A percentile compares a stretch with the other conserved stretches of the same genome.
phyloP scores from a whole-genome alignment of 2,888 invertebrate genomes.

The Masnerella sp. region DNA sequence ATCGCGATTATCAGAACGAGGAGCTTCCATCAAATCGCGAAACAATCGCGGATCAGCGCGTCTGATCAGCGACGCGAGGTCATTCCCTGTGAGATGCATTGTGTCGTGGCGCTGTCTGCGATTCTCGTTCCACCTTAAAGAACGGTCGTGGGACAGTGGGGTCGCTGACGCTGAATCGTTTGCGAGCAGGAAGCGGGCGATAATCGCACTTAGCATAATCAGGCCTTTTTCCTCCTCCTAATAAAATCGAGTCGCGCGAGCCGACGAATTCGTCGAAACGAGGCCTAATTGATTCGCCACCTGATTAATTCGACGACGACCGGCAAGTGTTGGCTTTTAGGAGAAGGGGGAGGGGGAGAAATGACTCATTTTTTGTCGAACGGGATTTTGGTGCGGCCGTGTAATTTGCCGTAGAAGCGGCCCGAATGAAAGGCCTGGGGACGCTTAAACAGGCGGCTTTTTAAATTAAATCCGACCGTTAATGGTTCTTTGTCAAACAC shows the following conservation, averaged over 20 bases:
- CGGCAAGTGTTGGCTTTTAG: constrained; percentile 5
- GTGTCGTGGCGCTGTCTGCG: constrained; percentile 41
- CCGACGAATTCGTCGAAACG: constrained; percentile 10
- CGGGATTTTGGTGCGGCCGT: neutral
- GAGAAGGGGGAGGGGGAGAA: neutral
- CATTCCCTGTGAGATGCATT: constrained; percentile 45
- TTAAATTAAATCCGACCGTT: constrained; percentile 26
- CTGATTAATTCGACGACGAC: neutral
- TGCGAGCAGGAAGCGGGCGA: constrained; percentile 57
- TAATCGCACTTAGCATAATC: constrained; percentile 61
- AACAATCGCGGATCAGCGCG: constrained; percentile 41
- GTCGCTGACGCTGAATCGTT: constrained; percentile 58
- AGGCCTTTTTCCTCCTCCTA: constrained; percentile 56
- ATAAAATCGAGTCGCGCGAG: too few relatives aligned
- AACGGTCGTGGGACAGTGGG: constrained; percentile 57
- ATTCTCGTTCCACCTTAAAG: constrained; percentile 46
- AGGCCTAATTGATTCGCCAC: neutral
- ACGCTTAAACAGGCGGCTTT: constrained; percentile 15
- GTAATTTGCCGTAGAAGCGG: constrained; percentile 17
- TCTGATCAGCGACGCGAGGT: constrained; percentile 36
- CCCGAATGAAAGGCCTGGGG: neutral
- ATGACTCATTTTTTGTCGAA: neutral
- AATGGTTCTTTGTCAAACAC: constrained; percentile 27
- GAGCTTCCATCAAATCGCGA: constrained; percentile 40
- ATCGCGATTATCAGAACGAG: neutral